Base-by-base conservation (phyloP, 2,888 invertebrate species). In the Agonum fuliginosum region DNA sequence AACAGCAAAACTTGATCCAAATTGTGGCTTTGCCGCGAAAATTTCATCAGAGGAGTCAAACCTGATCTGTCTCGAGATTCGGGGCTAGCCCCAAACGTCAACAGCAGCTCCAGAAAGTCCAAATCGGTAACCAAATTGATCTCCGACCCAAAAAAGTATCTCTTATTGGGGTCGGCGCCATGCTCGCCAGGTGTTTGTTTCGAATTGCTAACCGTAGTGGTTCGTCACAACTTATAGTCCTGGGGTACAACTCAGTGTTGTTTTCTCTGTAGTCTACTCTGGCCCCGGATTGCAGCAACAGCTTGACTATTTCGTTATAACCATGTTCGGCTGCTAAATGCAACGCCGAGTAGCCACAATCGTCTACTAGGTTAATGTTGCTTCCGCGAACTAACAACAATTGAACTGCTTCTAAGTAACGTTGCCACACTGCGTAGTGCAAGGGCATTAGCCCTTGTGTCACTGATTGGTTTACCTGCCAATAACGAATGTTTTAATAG, bases 381-480 rank as follows among this genome's bases (percentile, higher is more conserved):
- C 95, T 93, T 4, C 95, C 96, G 30, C 95, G 88, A 0, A 95
- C 94, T 46, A 97, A 88, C 65, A 97, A 88, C 71, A 97, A 88
- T 72, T 93, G 91, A 0, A 95, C 94, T 0, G 96, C 96, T 81
- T 95, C 95, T 80, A 91, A 88, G 85, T 93, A 91, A 24, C 95
- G 91, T 84, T 95, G 95, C 93, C 96, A 97, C 80, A 96, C 95
- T 0, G 97, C 97, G 87, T 97, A 97, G 87, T 97, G 97, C 34
- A 97, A 88, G 0, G 97, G 97, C 78, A 94, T 91, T 58, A 97
- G 89, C 1, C 97, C 97, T 85, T 95, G 94, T 0, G 94, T 94
- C 27, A 96, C 95, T 20, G 94, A 91, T 81, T 93, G 94, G 84
- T 93, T 93, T 19, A 93, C 90, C 88, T 91, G 79, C 78, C 43